Conservation (phyloP, 2,797 vertebrate genomes). For the Pteronotus mesoamericanus region DNA sequence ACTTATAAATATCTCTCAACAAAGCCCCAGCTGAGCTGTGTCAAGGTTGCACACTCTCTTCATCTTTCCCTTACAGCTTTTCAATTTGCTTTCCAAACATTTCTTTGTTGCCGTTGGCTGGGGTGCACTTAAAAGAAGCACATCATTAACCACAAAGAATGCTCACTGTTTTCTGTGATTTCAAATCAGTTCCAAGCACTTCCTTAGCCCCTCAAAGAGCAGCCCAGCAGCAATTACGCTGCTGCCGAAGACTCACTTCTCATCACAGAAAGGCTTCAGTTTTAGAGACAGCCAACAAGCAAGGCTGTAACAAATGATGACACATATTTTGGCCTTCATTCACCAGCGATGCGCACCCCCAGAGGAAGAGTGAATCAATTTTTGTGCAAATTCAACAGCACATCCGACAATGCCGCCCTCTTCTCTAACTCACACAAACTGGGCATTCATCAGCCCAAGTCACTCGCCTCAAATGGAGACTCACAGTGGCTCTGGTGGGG, state of each 20-base stretch:
- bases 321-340: slow-evolving; percentile 79
- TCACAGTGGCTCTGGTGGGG: slow-evolving; percentile 71
- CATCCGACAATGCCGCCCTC: slow-evolving; percentile 79
- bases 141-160: slow-evolving; percentile 79
- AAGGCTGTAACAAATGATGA: slow-evolving; percentile 79
- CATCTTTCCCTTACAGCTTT: slow-evolving; percentile 71
- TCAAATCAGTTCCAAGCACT: slow-evolving; percentile 78
- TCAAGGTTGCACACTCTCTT: slow-evolving; percentile 63
- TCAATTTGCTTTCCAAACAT: slow-evolving; percentile 82
- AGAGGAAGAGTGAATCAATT: slow-evolving; percentile 76
- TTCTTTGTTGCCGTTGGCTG: slow-evolving; percentile 81
- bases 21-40: slow-evolving; percentile 70
- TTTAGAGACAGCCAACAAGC: slow-evolving; percentile 76
- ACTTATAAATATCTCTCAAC: slow-evolving; percentile 74
- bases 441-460: slow-evolving; percentile 81
- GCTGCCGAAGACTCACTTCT: slow-evolving; percentile 76
- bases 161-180: slow-evolving; percentile 77
- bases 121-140: slow-evolving; percentile 79
- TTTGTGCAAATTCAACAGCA: slow-evolving; percentile 81
- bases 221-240: slow-evolving; percentile 70
- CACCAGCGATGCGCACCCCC: slow-evolving; percentile 65
- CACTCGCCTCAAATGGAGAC: slow-evolving; percentile 75
- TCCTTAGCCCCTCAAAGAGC: slow-evolving; percentile 75
- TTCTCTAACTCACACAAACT: slow-evolving; percentile 83
- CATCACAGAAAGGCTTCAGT: slow-evolving; percentile 80